A percentile compares a stretch with the other conserved stretches of the same genome.
These are phyloP conservation scores for Gopherus evgoodei DNA, from an alignment of 2,113 vertebrate species.

Conservation along the genomic window DNA sequence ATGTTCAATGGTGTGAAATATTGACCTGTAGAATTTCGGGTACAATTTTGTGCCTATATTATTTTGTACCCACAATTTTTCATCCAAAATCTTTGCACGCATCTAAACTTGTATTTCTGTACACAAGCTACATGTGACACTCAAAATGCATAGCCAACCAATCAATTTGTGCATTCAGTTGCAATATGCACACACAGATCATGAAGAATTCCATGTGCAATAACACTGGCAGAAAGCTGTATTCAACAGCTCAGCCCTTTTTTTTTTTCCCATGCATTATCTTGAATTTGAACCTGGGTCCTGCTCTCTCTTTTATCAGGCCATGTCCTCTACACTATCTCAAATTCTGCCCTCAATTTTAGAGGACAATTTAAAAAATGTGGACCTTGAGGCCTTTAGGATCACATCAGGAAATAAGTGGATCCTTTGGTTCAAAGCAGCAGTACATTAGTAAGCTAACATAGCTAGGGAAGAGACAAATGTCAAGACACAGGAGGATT, in stretches of 20 bases:
- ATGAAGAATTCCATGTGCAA: neutral
- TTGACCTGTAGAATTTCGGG: neutral
- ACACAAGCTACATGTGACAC: neutral
- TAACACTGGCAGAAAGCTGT: neutral
- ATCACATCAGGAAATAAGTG: conserved; percentile 2
- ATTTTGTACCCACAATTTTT: neutral
- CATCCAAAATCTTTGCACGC: neutral
- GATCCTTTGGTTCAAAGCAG: conserved; percentile 30
- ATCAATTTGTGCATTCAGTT: neutral
- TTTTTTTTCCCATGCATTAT: too few relatives aligned
- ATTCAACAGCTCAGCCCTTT: neutral
- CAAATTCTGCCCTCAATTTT: conserved; percentile 7
- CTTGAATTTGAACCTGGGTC: neutral
- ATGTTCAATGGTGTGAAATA: neutral
- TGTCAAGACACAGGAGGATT: neutral
- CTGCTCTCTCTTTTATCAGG: neutral
- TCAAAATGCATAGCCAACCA: neutral
- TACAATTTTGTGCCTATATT: neutral
- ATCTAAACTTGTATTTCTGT: neutral
- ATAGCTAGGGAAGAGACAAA: neutral
- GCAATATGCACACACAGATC: neutral
- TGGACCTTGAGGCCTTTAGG: conserved; percentile 15
- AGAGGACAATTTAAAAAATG: conserved; percentile 20
- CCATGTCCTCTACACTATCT: neutral
- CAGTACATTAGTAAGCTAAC: neutral